Evolutionary conservation across 2,113 vertebrate species (phyloP).

Genomic region (Marmota monax): DNA sequence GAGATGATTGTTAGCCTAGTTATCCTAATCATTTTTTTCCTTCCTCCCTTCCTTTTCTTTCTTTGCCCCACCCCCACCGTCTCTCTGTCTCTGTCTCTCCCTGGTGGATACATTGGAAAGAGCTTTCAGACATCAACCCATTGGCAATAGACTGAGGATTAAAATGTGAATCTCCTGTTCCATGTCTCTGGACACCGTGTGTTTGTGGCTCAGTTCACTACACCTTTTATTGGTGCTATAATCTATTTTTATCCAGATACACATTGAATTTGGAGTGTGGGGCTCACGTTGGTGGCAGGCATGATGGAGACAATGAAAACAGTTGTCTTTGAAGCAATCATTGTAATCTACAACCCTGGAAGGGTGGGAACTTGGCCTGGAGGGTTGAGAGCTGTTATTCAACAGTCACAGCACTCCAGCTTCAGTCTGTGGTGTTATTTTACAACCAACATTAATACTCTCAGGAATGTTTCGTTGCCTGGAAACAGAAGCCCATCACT

Average conservation of each 20-base stretch:
- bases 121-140: not conserved
- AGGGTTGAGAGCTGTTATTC: constrained; percentile 67
- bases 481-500: constrained; percentile 83
- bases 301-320: not conserved
- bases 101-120: not conserved
- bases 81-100: too few relatives aligned
- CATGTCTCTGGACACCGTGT: not conserved
- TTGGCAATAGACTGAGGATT: not conserved
- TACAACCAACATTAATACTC: constrained; percentile 82
- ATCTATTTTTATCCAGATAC: not conserved
- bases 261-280: not conserved
- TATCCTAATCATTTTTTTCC: not conserved
- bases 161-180: not conserved
- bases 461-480: constrained; percentile 85
- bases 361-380: constrained; percentile 10
- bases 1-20: not conserved
- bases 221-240: not conserved
- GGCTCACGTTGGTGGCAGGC: not conserved
- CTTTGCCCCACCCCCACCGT: too few relatives aligned
- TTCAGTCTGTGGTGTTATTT: constrained; percentile 47
- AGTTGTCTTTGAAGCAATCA: not conserved
- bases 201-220: not conserved
- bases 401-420: constrained; percentile 67
- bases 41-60: not conserved
- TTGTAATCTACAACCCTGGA: not conserved